Percentiles rank a stretch among this genome's conserved stretches.
phyloP scores from a whole-genome alignment of 2,113 vertebrate genomes.

The Burhinus oedicnemus region DNA sequence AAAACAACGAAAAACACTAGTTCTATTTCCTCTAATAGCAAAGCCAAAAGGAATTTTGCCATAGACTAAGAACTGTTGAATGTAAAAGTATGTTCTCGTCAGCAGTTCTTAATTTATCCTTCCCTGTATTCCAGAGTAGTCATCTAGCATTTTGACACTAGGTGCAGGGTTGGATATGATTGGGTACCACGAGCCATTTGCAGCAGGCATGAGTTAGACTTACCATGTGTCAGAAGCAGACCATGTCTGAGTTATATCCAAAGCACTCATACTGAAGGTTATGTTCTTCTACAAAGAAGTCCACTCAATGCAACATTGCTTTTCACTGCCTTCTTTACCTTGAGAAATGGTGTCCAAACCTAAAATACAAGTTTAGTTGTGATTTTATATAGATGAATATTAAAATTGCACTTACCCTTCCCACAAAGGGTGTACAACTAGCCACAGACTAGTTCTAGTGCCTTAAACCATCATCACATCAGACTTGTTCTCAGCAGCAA shows the following conservation, averaged over 20 bases:
- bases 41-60: constrained; percentile 1
- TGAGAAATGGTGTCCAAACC: neutral
- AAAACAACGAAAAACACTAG: neutral
- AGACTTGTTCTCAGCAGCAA: neutral
- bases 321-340: neutral
- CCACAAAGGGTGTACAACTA: neutral
- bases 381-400: neutral
- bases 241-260: neutral
- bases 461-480: neutral
- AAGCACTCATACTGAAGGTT: neutral
- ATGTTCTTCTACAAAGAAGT: neutral
- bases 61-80: neutral
- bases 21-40: neutral
- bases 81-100: neutral
- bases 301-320: neutral
- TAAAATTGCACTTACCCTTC: neutral
- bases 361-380: neutral
- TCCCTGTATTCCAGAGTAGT: neutral
- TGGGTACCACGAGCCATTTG: neutral
- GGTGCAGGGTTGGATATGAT: neutral
- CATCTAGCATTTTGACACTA: neutral
- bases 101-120: neutral
- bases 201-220: neutral
- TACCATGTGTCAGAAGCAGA: neutral
- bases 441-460: neutral